Evolutionary conservation across 1,140 invertebrate genomes (phyloP), one percentile per base, ranked within the genome.

Genomic region (Saccostrea glomerata): DNA sequence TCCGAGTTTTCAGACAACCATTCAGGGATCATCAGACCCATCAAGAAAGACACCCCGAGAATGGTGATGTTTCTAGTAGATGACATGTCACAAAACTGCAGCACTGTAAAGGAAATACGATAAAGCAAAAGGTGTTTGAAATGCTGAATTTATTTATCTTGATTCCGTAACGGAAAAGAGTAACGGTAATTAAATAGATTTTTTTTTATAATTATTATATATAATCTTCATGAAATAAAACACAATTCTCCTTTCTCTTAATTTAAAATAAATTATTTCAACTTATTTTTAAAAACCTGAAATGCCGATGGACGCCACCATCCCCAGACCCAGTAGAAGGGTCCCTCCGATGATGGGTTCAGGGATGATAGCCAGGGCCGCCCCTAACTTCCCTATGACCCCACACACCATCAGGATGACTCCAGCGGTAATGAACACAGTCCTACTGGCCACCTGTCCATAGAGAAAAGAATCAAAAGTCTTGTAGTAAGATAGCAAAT

Each of bases 351-450:
- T 96, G 30, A 98, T 96, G 0, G 98, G 97, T 92, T 97, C 97
- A 4, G 98, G 98, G 84, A 98, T 98, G 84, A 97, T 97, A 77
- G 98, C 97, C 92, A 98, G 98, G 4, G 97, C 95, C 0, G 97
- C 97, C n/a, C 97, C 97, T 9, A 77, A 97, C 95, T 98, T 98
- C 82, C 97, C 97, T 82, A 98, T 96, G 11, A 98, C 94, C 0
- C 91, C 90, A 82, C 88, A 86, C 11, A 93, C 66, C 3, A 98
- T 95, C 97, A 98, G 97, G 11, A 98, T 94, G 0, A 96, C 91
- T 1, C 97, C 97, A 0, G 97, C 97, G 95, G 96, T 97, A 89
- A 98, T 97, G 66, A 92, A 93, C 55, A 92, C 92, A 6, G 87
- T 20, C 20, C 91, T 87, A 70, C 92, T 93, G 17, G 90, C 91